phyloP scores from a whole-genome alignment of 2,113 vertebrate genomes.

The Nettapus auritus region DNA sequence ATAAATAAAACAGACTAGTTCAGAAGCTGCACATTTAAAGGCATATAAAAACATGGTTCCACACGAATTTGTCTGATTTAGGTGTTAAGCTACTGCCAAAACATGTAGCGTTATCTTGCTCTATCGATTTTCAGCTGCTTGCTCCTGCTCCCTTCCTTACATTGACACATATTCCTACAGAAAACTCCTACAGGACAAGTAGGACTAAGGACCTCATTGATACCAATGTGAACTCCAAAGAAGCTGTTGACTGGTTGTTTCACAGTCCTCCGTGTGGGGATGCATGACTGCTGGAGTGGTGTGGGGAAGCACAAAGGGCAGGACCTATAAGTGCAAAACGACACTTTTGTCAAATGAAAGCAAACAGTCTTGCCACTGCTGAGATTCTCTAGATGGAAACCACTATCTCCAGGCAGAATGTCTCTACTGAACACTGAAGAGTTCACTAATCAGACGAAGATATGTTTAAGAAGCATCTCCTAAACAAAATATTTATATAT shows the following conservation, averaged over 20 bases:
- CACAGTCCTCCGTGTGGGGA: background rate
- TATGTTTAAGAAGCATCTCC: background rate
- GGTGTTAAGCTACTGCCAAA: background rate
- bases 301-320: background rate
- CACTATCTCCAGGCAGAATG: background rate
- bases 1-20: background rate
- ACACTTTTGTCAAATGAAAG: background rate
- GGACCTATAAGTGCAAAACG: background rate
- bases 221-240: background rate
- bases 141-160: background rate
- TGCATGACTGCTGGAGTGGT: accelerated
- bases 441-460: background rate
- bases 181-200: background rate
- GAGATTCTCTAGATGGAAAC: background rate
- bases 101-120: accelerated
- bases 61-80: background rate
- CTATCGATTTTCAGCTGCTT: accelerated
- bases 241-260: accelerated
- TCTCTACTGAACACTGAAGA: background rate
- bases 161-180: background rate
- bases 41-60: background rate
- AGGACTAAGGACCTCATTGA: accelerated
- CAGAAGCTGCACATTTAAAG: background rate
- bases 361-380: accelerated
- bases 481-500: background rate